phyloP scores from a whole-genome alignment of 2,888 invertebrate species.

The Volucella bombylans region DNA sequence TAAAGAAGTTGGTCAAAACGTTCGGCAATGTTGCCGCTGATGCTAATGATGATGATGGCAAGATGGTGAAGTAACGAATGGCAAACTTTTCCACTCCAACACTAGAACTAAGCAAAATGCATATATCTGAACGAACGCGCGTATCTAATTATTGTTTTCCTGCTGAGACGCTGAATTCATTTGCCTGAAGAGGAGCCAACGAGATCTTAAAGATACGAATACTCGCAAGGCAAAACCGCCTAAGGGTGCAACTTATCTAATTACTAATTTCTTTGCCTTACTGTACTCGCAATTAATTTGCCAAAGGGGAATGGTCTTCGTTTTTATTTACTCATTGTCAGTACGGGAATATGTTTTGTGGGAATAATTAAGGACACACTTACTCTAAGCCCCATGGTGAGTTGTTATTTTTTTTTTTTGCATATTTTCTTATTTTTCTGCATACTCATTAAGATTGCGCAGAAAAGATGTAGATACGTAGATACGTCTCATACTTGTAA shows the following conservation, averaged over 20 bases:
- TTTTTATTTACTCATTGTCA: too few relatives aligned
- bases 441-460: conserved; percentile 56
- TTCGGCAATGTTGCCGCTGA: neutral
- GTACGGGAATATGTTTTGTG: neutral
- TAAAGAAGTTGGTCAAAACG: conserved; percentile 24
- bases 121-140: conserved; percentile 33
- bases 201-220: too few relatives aligned
- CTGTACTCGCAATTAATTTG: conserved; percentile 7
- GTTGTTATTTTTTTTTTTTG: neutral
- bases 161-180: conserved; percentile 13
- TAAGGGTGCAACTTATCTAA: conserved; percentile 23
- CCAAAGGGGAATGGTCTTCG: too few relatives aligned
- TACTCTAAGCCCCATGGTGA: neutral
- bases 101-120: conserved; percentile 39
- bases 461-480: conserved; percentile 16
- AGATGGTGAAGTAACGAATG: too few relatives aligned
- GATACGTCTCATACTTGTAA: too few relatives aligned
- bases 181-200: conserved; percentile 1
- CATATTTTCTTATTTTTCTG: neutral
- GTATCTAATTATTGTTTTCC: conserved; percentile 52
- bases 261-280: conserved; percentile 21
- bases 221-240: neutral
- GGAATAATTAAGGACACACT: conserved; percentile 52
- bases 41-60: neutral
- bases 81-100: neutral